Percentiles rank a stretch among this genome's conserved stretches.
These are phyloP conservation scores for Okamejei kenojei DNA, from an alignment of 2,797 vertebrate genomes.

Conservation along the genomic window DNA sequence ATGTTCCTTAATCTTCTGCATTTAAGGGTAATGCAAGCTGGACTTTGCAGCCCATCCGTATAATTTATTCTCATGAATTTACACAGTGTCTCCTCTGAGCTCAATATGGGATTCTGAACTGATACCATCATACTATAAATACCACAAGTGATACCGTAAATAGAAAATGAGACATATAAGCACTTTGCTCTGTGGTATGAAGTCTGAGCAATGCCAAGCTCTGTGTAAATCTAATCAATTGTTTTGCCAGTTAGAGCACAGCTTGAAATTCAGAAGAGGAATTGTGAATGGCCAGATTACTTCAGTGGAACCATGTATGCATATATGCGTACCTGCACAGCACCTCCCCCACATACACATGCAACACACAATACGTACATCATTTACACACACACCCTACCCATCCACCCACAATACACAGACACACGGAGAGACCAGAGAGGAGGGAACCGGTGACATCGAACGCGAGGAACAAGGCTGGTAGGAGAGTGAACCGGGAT, in stretches of 20 bases:
- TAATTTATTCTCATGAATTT: background rate
- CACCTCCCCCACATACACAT: too few relatives aligned
- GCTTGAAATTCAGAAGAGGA: background rate
- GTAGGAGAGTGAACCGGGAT: too few relatives aligned
- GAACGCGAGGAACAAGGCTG: too few relatives aligned
- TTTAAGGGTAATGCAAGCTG: background rate
- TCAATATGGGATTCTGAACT: background rate
- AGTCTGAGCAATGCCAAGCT: background rate
- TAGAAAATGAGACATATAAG: too few relatives aligned
- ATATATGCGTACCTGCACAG: too few relatives aligned
- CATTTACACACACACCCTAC: too few relatives aligned
- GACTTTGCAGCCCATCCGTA: background rate
- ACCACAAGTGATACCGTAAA: too few relatives aligned
- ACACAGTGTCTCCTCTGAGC: background rate
- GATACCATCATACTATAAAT: too few relatives aligned
- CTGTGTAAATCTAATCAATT: background rate
- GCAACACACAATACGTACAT: too few relatives aligned
- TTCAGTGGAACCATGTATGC: background rate
- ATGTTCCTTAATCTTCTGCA: background rate
- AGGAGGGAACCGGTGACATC: too few relatives aligned
- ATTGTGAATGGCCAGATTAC: background rate
- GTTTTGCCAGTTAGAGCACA: background rate
- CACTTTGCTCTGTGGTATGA: background rate
- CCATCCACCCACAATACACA: too few relatives aligned
- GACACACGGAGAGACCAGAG: too few relatives aligned